A percentile compares a stretch with the other conserved stretches of the same genome.
Conservation (phyloP, 1,140 invertebrate species). For the Carcinoscorpius rotundicauda region DNA sequence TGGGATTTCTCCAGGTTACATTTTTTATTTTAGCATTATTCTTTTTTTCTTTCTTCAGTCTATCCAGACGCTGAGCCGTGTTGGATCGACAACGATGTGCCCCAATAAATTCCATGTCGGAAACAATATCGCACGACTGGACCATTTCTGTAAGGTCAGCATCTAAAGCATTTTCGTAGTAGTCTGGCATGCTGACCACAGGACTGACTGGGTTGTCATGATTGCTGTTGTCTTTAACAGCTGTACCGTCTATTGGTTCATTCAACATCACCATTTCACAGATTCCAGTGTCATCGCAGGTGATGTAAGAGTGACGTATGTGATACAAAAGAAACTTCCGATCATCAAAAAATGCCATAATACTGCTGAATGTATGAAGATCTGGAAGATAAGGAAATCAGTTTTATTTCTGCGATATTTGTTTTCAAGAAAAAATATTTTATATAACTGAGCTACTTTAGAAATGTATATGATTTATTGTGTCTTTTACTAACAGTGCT, state of each 20-base stretch:
- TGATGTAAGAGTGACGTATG: constrained; percentile 85
- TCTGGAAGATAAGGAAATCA: no score
- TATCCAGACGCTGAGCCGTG: constrained; percentile 76
- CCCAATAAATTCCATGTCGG: constrained; percentile 54
- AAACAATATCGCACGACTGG: constrained; percentile 36
- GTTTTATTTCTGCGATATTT: no score
- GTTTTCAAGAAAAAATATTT: no score
- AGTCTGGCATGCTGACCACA: constrained; percentile 8
- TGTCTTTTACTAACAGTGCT: no score
- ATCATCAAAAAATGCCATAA: constrained; percentile 85
- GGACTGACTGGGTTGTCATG: background rate
- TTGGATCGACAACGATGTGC: constrained; percentile 68
- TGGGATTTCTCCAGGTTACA: constrained; percentile 35
- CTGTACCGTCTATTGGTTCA: constrained; percentile 40
- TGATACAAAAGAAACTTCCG: constrained; percentile 82
- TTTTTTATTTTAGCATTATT: constrained; percentile 39
- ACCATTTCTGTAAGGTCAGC: constrained; percentile 26
- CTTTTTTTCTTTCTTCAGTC: constrained; percentile 72
- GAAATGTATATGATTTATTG: no score
- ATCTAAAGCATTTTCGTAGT: constrained; percentile 10
- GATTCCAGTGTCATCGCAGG: constrained; percentile 79
- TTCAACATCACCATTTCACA: constrained; percentile 65
- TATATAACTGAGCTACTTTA: no score
- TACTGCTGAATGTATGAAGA: no score
- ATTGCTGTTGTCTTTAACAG: background rate